Evolutionary conservation across 1,140 invertebrate species (phyloP).

Genomic region (Vollenhovia emeryi): DNA sequence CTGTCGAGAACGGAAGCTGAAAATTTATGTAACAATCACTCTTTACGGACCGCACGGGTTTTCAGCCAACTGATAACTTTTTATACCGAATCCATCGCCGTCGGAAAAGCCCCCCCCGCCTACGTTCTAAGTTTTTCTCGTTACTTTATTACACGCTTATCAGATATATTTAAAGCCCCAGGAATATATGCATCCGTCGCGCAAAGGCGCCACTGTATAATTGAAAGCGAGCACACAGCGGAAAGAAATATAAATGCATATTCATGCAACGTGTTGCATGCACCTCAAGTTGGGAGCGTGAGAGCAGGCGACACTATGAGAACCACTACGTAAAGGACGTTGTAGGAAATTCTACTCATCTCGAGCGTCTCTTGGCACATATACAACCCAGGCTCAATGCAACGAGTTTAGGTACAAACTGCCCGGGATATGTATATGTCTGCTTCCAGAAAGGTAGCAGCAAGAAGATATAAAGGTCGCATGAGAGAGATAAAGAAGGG

Average conservation of each 20-base stretch:
- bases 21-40: not conserved
- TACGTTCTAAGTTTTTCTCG: not conserved
- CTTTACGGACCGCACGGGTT: not conserved
- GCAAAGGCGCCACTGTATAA: conserved; percentile 20
- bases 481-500: not conserved
- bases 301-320: conserved; percentile 9
- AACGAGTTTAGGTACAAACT: conserved; percentile 30
- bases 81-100: not conserved
- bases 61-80: not conserved
- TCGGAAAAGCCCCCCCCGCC: not conserved
- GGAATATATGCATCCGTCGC: not conserved
- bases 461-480: not conserved
- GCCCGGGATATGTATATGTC: not conserved
- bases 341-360: conserved; percentile 42
- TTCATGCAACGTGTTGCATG: conserved; percentile 52
- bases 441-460: not conserved
- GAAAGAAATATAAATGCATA: conserved; percentile 46
- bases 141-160: not conserved
- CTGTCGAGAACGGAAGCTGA: not conserved
- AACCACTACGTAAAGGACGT: conserved; percentile 21
- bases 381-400: not conserved
- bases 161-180: not conserved
- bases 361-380: conserved; percentile 14
- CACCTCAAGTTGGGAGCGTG: not conserved
- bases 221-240: conserved; percentile 23